Conservation (phyloP, 1,140 invertebrate species). For the Diachasma alloeum region DNA sequence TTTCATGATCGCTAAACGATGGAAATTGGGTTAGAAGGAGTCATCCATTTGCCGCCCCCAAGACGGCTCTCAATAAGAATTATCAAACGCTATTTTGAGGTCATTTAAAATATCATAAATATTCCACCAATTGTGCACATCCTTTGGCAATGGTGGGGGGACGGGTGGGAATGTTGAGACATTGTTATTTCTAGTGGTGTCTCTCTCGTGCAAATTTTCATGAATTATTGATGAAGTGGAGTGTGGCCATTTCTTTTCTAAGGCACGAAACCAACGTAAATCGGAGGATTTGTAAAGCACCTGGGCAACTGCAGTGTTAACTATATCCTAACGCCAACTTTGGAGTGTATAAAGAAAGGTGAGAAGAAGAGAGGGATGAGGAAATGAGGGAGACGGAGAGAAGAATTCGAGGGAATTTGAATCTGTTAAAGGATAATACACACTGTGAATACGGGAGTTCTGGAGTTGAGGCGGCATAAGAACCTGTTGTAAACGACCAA, state of each 20-base stretch:
- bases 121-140: background rate
- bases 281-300: background rate
- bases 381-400: background rate
- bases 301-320: background rate
- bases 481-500: slow-evolving; percentile 9
- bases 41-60: background rate
- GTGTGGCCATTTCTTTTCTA: background rate
- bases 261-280: background rate
- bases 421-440: slow-evolving; percentile 8
- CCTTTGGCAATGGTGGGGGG: background rate
- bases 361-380: background rate
- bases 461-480: background rate
- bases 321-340: background rate
- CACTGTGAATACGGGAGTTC: background rate
- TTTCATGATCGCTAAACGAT: slow-evolving; percentile 3
- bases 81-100: background rate
- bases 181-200: background rate
- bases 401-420: background rate
- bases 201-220: background rate
- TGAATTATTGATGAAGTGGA: background rate
- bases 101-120: background rate
- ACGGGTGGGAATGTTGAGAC: background rate
- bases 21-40: slow-evolving; percentile 5
- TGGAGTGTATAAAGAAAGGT: background rate
- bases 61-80: background rate